Conservation (phyloP, 2,797 vertebrate species). For the Paedocypris micromegethes region DNA sequence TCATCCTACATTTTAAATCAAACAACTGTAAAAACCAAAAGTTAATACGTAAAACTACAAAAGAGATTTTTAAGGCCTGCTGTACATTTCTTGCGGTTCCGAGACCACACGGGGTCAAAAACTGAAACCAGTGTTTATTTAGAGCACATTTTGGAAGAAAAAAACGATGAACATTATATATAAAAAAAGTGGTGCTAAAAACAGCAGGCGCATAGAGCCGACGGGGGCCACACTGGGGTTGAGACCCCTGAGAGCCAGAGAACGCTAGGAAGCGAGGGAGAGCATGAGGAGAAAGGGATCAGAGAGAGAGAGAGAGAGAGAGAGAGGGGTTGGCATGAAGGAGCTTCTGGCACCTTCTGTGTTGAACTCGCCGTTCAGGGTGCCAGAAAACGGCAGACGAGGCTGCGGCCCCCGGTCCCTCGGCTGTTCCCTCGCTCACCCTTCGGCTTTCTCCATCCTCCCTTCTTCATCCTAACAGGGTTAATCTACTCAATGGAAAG, state of each 20-base stretch:
- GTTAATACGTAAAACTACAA: no score
- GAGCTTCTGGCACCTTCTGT: conserved; percentile 65
- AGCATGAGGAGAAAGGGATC: conserved; percentile 33
- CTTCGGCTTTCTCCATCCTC: conserved; percentile 19
- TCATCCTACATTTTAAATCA: no score
- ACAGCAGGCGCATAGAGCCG: conserved; percentile 13
- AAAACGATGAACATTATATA: conserved; percentile 9
- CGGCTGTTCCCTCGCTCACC: conserved; percentile 23
- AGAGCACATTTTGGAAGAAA: not conserved
- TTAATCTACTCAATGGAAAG: conserved; percentile 31
- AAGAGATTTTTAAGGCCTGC: no score
- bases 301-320: conserved; percentile 43
- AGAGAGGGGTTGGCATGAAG: conserved; percentile 49
- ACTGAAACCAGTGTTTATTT: no score
- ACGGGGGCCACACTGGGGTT: conserved; percentile 29
- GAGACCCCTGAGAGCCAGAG: conserved; percentile 45
- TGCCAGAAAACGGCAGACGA: conserved; percentile 63
- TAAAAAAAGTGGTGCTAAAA: conserved; percentile 21
- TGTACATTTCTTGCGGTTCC: no score
- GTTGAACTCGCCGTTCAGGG: conserved; percentile 55
- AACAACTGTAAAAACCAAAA: no score
- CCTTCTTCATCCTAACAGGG: conserved; percentile 30
- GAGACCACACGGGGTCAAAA: no score
- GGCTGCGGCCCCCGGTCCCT: conserved; percentile 56
- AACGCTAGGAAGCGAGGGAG: conserved; percentile 58